phyloP scores from a whole-genome alignment of 2,113 vertebrate species.

The Myrmophylax atrothorax region DNA sequence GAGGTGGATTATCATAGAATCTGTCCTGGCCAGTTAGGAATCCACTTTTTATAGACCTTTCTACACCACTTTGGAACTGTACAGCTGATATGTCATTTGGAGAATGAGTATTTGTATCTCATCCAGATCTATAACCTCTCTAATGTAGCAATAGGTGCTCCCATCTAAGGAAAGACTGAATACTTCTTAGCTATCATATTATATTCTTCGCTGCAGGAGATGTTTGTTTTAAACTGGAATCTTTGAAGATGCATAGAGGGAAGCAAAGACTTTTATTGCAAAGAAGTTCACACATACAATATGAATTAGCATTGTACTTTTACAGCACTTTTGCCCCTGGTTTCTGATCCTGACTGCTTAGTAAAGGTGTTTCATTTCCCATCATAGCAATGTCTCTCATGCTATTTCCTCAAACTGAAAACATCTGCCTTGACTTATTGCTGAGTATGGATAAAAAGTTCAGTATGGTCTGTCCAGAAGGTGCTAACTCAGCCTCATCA shows the following conservation, averaged over 20 bases:
- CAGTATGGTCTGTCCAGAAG: neutral
- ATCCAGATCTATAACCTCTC: neutral
- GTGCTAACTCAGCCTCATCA: fast-evolving
- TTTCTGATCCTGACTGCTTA: neutral
- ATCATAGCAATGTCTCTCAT: fast-evolving
- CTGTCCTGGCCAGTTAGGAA: neutral
- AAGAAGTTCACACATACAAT: neutral
- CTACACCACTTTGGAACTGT: neutral
- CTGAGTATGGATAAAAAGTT: neutral
- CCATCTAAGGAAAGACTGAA: neutral
- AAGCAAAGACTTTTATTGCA: neutral
- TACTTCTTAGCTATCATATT: neutral
- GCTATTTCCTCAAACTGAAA: neutral
- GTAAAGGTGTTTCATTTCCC: neutral
- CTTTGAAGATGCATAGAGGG: neutral
- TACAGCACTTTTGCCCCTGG: fast-evolving
- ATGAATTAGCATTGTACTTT: fast-evolving
- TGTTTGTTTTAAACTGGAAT: neutral
- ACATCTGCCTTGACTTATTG: neutral
- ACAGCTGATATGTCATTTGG: neutral
- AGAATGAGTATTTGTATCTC: neutral
- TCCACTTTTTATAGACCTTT: neutral
- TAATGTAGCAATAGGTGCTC: neutral
- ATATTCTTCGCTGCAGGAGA: neutral
- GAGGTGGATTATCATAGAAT: neutral